Percentiles rank a stretch among this genome's conserved stretches.
These are phyloP conservation scores for Lutraria lutraria DNA, from an alignment of 2,888 invertebrate genomes.

Conservation along the genomic window DNA sequence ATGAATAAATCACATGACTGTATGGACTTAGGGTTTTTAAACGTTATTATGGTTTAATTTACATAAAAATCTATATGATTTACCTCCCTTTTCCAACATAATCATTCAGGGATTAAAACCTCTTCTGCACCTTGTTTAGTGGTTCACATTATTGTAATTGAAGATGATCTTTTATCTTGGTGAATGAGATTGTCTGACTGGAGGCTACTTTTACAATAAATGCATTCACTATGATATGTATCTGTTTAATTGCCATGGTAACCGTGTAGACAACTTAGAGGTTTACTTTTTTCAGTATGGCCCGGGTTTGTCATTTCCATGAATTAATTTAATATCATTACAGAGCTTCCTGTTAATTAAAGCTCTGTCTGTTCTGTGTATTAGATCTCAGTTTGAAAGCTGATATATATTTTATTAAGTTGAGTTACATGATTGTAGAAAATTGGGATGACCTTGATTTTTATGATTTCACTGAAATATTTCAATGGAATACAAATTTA, in stretches of 20 bases:
- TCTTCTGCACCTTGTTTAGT: no score
- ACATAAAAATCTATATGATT: no score
- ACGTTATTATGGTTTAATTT: no score
- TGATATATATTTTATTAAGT: background rate
- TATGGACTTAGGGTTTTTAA: no score
- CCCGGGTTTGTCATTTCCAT: conserved; percentile 16
- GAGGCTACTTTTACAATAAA: conserved; percentile 20
- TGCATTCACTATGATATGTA: conserved; percentile 16
- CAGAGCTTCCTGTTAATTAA: conserved; percentile 10
- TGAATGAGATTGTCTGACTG: background rate
- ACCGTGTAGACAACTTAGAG: conserved; percentile 6
- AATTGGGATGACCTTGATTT: background rate
- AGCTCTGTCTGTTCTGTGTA: background rate
- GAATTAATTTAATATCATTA: background rate
- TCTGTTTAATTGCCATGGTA: conserved; percentile 25
- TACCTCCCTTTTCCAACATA: no score
- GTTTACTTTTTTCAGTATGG: background rate
- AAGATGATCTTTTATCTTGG: background rate
- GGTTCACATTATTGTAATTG: no score
- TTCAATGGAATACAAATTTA: no score
- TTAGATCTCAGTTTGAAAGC: background rate
- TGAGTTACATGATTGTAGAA: background rate
- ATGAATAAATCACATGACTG: no score
- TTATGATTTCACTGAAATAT: background rate
- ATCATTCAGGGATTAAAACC: no score